phyloP scores from a whole-genome alignment of 2,888 invertebrate species.

The Polyploca ridens region DNA sequence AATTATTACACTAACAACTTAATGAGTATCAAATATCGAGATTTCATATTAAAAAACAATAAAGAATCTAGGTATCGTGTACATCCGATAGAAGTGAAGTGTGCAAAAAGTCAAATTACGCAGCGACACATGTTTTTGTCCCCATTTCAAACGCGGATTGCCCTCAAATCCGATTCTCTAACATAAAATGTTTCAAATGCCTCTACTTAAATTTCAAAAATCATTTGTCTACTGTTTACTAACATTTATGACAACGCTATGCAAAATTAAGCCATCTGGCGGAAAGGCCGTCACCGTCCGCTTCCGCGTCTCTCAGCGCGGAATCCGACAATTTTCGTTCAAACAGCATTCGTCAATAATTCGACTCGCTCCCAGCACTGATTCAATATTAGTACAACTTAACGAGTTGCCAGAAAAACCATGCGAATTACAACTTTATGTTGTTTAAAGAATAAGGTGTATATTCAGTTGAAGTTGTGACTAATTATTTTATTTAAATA shows the following conservation, averaged over 20 bases:
- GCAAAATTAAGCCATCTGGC: neutral
- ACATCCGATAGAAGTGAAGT: too few species aligned
- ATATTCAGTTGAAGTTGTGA: constrained; percentile 23
- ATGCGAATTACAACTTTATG: constrained; percentile 29
- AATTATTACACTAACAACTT: too few species aligned
- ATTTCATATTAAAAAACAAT: too few species aligned
- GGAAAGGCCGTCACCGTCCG: neutral
- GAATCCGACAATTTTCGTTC: constrained; percentile 59
- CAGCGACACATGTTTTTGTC: too few species aligned
- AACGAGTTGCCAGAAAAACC: constrained; percentile 59
- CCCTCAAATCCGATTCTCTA: too few species aligned
- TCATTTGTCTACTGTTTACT: neutral
- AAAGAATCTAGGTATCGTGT: too few species aligned
- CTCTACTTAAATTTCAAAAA: neutral
- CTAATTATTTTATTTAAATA: constrained; percentile 71
- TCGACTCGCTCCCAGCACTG: constrained; percentile 56
- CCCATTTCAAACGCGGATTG: too few species aligned
- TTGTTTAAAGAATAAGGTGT: constrained; percentile 23
- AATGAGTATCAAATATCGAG: too few species aligned
- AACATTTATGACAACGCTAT: neutral
- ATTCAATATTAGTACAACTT: constrained; percentile 70
- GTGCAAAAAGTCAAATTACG: too few species aligned
- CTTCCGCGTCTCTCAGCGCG: neutral
- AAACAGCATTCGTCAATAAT: constrained; percentile 71
- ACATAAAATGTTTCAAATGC: neutral